Base-by-base conservation (phyloP, 2,797 vertebrate species). In the Peromyscus attwateri region DNA sequence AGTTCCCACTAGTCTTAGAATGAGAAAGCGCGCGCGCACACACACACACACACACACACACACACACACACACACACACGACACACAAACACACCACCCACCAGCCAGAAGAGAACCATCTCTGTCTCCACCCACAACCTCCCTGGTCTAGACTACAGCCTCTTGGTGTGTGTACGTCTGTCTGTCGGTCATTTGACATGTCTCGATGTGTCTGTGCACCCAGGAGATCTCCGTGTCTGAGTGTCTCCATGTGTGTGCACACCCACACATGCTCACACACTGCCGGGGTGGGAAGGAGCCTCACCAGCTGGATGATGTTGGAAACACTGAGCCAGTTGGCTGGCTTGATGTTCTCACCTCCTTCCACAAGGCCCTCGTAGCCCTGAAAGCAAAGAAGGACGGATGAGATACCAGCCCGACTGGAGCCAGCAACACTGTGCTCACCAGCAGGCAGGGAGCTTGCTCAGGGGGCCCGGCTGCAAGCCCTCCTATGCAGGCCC, bases 251-350 rank as follows among this genome's bases (percentile, higher is more conserved):
- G 21, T 8, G 4, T 27, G 21, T 10, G 43, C 12, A 0, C 43
- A 3, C 66, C 12, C 43, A 49, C 85, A 64, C 46, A 10, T 1
- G 3, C 1, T 0, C 85, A 23, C 34, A 1, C 0, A 0, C 68
- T 31, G 60, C 2, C 4, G 0, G 60, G 46, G 64, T 25, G 10
- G 37, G 17, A 14, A 68, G 80, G 66, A 71, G 37, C 75, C 97
- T 97, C 43, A 99, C 99, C 99, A 99, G 98, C 95, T 99, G 99
- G 97, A 99, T 99, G 98, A 99, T 99, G 98, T 99, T 99, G 97
- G 99, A 99, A 96, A 99, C 99, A 0, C 99, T 99, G 88, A 99
- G 99, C 99, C 99, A 99, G 97, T 99, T 98, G 66, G 99, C 99
- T 64, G 99, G 98, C 97, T 99, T 99, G 97, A 99, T 99, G 98